Base-by-base conservation (phyloP, 2,797 vertebrate species). In the Lithobates pipiens region DNA sequence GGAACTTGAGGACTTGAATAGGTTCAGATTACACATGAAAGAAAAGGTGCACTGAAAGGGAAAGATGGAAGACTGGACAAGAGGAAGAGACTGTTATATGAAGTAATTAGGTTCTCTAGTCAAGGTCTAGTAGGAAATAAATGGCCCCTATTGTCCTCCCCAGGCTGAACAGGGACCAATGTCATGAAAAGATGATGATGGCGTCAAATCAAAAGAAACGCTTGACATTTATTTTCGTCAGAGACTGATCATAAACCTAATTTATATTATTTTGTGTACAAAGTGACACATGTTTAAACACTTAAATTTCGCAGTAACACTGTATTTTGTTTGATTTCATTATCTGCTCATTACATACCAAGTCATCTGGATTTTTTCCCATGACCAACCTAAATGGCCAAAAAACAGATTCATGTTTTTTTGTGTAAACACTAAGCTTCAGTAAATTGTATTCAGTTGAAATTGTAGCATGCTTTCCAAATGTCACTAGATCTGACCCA, bases 301-400 rank as follows among this genome's bases (percentile, higher is more conserved):
- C 39, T 8, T 25, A 0, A 4, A 44, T n/a, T 63, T 32, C 16
- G 16, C 54, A 4, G 11, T 42, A 72, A 63, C 13, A 6, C 18
- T 39, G 10, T 9, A 32, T 68, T 79, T 67, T 69, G 32, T 78
- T 67, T 73, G 57, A 27, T 69, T 70, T 36, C 44, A 76, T 42
- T 85, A 76, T 85, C 63, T 80, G 50, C 50, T 75, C 1, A 50
- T 42, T 76, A 18, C 88, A 80, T 87, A 86, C 71, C 13, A 32
- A 6, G 89, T 89, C 94, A 92, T 88, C 72, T 93, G 94, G 90
- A 57, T 65, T 42, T 21, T 88, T 93, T 95, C 95, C 89, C 94
- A 95, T 85, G 81, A 82, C n/a, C 81, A 81, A 87, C 80, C 6
- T 25, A 69, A 29, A 27, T 34, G 77, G 79, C 90, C 89, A 67